phyloP scores from a whole-genome alignment of 2,113 vertebrate genomes.

The Sinocyclocheilus grahami region DNA sequence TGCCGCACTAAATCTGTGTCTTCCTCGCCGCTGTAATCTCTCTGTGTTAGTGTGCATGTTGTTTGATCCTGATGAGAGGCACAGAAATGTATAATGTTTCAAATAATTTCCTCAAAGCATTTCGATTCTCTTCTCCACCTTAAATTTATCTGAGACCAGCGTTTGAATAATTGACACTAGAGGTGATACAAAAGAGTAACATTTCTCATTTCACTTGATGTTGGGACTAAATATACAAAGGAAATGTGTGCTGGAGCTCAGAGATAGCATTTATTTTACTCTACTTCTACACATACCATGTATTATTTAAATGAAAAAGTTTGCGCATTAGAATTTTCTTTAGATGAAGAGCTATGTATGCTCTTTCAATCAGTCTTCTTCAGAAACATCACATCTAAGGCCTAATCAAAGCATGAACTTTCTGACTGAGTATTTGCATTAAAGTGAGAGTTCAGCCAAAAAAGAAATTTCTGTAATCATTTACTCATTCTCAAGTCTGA shows the following conservation, averaged over 20 bases:
- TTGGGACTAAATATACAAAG: background rate
- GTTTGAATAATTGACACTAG: slow-evolving; percentile 14
- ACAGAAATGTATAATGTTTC: slow-evolving; percentile 7
- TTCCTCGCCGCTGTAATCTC: background rate
- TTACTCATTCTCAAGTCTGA: background rate
- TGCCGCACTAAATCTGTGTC: background rate
- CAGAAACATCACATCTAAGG: background rate
- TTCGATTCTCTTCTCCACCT: slow-evolving; percentile 25
- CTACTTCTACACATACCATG: background rate
- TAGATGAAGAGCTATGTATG: background rate
- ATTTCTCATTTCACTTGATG: slow-evolving; percentile 5
- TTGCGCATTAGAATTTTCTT: background rate
- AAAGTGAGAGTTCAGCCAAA: background rate
- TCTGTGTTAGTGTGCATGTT: slow-evolving; percentile 14
- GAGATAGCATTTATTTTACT: background rate
- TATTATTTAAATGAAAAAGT: slow-evolving; percentile 1
- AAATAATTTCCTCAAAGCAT: slow-evolving; percentile 3
- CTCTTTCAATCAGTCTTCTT: slow-evolving; percentile 1
- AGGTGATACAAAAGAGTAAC: background rate
- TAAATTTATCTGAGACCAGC: background rate
- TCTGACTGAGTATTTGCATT: slow-evolving; percentile 2
- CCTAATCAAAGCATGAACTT: background rate
- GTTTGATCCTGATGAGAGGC: slow-evolving; percentile 1
- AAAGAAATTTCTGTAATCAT: background rate
- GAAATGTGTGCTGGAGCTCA: background rate